Evolutionary conservation across 2,888 invertebrate genomes (phyloP).

Genomic region (Agriopis leucophaearia): DNA sequence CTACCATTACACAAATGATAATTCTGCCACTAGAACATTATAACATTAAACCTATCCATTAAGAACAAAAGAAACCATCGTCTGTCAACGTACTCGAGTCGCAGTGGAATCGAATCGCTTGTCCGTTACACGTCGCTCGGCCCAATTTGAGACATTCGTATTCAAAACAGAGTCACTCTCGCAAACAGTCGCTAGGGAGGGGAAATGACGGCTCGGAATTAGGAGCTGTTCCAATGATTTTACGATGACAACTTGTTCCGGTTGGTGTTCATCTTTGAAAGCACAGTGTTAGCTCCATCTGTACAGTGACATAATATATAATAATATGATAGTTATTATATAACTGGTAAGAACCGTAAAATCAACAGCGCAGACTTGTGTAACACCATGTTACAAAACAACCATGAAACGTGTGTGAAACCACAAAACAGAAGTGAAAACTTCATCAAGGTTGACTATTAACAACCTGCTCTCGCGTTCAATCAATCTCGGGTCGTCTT

Average conservation of each 20-base stretch:
- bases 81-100: neutral
- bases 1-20: too few species aligned
- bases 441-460: too few species aligned
- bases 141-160: constrained; percentile 39
- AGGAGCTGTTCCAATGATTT: constrained; percentile 1
- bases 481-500: too few species aligned
- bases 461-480: too few species aligned
- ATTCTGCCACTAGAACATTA: too few species aligned
- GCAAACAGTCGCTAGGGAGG: constrained; percentile 31
- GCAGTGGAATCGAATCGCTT: constrained; percentile 25
- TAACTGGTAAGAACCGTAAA: too few species aligned
- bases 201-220: constrained; percentile 20
- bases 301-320: neutral
- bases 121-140: constrained; percentile 32
- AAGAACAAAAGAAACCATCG: neutral
- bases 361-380: too few species aligned
- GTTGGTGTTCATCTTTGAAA: neutral
- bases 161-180: constrained; percentile 35
- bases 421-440: too few species aligned
- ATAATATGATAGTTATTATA: too few species aligned
- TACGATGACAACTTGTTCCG: neutral
- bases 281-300: neutral
- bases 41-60: too few species aligned
- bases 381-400: too few species aligned
- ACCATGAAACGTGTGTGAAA: too few species aligned